Evolutionary conservation across 2,113 vertebrate species (phyloP).

Genomic region (Corythaeola cristata): DNA sequence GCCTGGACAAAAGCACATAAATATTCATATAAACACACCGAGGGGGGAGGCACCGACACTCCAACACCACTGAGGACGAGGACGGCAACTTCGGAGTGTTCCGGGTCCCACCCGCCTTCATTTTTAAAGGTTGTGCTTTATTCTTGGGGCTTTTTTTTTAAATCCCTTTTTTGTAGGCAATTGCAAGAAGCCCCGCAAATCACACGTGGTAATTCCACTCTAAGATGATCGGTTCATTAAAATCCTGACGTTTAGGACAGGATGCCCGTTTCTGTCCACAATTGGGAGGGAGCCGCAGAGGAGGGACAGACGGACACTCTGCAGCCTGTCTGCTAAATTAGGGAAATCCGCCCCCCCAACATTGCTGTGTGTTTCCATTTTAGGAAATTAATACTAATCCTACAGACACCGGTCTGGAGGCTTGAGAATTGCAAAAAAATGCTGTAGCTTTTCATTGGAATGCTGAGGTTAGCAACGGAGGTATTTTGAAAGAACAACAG

Average conservation of each 20-base stretch:
- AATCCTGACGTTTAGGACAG: background rate
- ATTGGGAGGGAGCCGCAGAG: background rate
- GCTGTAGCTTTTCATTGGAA: background rate
- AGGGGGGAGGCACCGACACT: fast-evolving
- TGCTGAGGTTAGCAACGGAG: background rate
- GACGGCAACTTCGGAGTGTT: fast-evolving
- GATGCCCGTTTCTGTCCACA: fast-evolving
- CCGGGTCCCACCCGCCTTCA: background rate
- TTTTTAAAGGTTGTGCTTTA: background rate
- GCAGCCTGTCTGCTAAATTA: background rate
- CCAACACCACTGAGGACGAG: background rate
- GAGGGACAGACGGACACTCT: fast-evolving
- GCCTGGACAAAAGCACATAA: background rate
- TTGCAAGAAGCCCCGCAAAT: background rate
- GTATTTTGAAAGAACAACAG: background rate
- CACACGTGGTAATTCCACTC: background rate
- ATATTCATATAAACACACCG: background rate
- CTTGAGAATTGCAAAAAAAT: background rate
- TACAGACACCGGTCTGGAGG: background rate
- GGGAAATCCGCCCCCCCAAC: background rate
- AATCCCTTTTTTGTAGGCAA: background rate
- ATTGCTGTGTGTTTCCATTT: background rate
- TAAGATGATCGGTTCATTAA: background rate
- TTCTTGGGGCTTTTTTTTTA: background rate
- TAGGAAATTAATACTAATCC: background rate